phyloP scores from a whole-genome alignment of 2,797 vertebrate species.

The Tenualosa thibaudeaui region DNA sequence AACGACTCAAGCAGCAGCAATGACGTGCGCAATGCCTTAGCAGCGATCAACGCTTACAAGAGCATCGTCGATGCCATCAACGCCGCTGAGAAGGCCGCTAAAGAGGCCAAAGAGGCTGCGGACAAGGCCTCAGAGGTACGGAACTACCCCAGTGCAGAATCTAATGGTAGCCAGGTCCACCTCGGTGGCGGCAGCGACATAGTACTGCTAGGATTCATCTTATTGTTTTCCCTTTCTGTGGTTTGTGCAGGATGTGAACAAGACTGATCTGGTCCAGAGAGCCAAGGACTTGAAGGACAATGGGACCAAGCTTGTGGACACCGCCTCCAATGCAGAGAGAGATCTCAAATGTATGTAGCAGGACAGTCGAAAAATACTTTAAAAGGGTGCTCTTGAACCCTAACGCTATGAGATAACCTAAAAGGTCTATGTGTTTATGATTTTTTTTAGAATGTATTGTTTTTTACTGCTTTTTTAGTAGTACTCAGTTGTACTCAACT shows the following conservation, averaged over 20 bases:
- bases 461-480: background rate
- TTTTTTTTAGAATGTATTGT: background rate
- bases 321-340: constrained; percentile 67
- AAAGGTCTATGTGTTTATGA: too few species aligned
- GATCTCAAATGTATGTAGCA: constrained; percentile 75
- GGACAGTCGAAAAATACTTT: background rate
- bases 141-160: background rate
- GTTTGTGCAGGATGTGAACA: constrained; percentile 78
- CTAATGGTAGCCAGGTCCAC: background rate
- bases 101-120: constrained; percentile 81
- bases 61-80: constrained; percentile 88
- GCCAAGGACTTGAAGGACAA: constrained; percentile 77
- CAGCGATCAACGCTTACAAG: constrained; percentile 88
- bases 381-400: background rate
- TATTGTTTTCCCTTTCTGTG: constrained; percentile 4
- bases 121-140: constrained; percentile 81
- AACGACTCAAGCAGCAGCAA: constrained; percentile 76
- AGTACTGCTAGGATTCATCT: background rate
- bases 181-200: background rate
- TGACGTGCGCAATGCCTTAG: constrained; percentile 82
- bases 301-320: constrained; percentile 66
- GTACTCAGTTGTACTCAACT: too few species aligned
- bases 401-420: too few species aligned
- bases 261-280: constrained; percentile 78
- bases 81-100: constrained; percentile 85